Base-by-base conservation (phyloP, 2,113 vertebrate species). In the Spermophilus dauricus region DNA sequence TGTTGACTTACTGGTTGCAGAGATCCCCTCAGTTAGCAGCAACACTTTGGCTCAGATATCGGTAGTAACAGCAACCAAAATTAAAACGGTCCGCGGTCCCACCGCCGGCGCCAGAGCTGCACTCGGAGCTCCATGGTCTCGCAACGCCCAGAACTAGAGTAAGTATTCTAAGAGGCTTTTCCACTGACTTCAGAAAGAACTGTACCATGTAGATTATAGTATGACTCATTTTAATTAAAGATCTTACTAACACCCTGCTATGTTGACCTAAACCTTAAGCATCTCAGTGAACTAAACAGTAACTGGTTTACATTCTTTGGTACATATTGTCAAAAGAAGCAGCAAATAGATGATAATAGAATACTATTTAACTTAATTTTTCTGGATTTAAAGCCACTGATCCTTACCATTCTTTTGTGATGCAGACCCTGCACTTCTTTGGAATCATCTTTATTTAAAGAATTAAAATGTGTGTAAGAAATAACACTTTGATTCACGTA, bases 191-290 rank as follows among this genome's bases (percentile, higher is more conserved):
- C 20, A 76, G n/a, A 63, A 90, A 93, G 86, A 95, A 73, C 7
- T 45, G 2, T 20, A 76, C 93, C 63, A 96, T 63, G 81, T 72
- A 87, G 70, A 75, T 45, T 18, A 56, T 45, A 45, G 45, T 45
- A 45, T 69, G 39, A 51, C 37, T 5, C 72, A 96, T 92, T 92
- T 97, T 92, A 95, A 94, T 97, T 92, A 95, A 94, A 90, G 39
- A 84, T 90, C 30, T 70, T 32, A 17, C 37, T 86, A 87, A 91
- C 51, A 17, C 51, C 53, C 70, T 92, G 86, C 48, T 75, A 51
- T 53, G 51, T 73, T 83, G 63, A 61, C 51, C 17, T 67, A 93
- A 95, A 51, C 28, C 56, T 61, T 91, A 80, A 86, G 73, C 61
- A 94, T 82, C 51, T 92, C 34, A 72, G n/a, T n/a, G 34, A n/a